Percentiles rank a stretch among this genome's conserved stretches.
These are phyloP conservation scores for Stylophora pistillata DNA, from an alignment of 64 coral and sea anemone species.

Conservation along the genomic window DNA sequence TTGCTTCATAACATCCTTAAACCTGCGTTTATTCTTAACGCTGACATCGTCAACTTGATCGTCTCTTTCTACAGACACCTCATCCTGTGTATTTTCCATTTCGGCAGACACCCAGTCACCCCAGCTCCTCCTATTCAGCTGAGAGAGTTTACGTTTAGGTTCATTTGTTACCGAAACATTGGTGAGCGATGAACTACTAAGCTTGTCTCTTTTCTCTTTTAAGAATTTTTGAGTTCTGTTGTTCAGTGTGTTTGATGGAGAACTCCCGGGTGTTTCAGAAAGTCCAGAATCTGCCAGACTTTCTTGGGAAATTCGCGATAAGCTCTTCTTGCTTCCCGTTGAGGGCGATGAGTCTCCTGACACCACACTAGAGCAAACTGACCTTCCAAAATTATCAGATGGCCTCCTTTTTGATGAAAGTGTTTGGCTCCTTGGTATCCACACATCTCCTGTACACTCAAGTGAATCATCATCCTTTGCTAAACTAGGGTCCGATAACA, in stretches of 20 bases:
- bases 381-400: slow-evolving; percentile 2
- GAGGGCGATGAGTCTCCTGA: slow-evolving; percentile 31
- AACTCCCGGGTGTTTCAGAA: slow-evolving; percentile 68
- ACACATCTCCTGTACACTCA: slow-evolving; percentile 19
- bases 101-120: slow-evolving; percentile 57
- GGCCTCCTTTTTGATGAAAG: not conserved
- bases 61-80: slow-evolving; percentile 14
- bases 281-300: slow-evolving; percentile 85
- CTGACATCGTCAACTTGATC: slow-evolving; percentile 26
- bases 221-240: slow-evolving; percentile 5
- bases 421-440: slow-evolving; percentile 27
- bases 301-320: slow-evolving; percentile 77
- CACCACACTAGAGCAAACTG: slow-evolving; percentile 26
- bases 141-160: slow-evolving; percentile 49
- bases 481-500: slow-evolving; percentile 47
- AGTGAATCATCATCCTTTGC: not conserved
- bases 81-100: slow-evolving; percentile 51
- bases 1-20: slow-evolving; percentile 82
- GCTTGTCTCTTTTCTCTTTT: slow-evolving; percentile 11
- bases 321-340: slow-evolving; percentile 73
- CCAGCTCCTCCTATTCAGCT: slow-evolving; percentile 56
- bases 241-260: slow-evolving; percentile 72
- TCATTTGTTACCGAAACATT: slow-evolving; percentile 36
- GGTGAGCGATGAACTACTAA: slow-evolving; percentile 18
- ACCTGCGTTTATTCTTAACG: slow-evolving; percentile 57